phyloP scores from a whole-genome alignment of 64 coral and sea anemone species.

The Dendronephthya gigantea region DNA sequence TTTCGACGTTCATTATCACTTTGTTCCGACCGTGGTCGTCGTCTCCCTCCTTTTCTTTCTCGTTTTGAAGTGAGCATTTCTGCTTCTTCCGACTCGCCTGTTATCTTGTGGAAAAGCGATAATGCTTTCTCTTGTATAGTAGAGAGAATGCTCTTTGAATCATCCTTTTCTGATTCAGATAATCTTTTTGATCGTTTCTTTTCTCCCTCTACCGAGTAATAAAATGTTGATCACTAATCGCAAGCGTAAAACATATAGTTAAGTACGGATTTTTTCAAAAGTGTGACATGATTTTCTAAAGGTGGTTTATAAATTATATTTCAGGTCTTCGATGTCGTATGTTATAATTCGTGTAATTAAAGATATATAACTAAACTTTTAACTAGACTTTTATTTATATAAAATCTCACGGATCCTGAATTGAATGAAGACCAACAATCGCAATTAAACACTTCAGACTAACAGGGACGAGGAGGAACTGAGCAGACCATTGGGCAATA shows the following conservation, averaged over 20 bases:
- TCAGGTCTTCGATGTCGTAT: no score
- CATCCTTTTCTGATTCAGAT: not conserved
- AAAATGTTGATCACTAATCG: no score
- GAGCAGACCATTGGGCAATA: no score
- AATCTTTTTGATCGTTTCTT: not conserved
- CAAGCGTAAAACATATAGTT: not conserved
- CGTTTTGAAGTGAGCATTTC: not conserved
- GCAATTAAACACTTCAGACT: no score
- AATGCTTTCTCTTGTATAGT: not conserved
- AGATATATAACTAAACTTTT: no score
- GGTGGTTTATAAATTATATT: no score
- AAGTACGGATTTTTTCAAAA: not conserved
- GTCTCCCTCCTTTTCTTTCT: not conserved
- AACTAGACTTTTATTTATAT: no score
- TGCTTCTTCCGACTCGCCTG: not conserved
- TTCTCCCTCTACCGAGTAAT: not conserved
- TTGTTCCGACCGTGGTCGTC: not conserved
- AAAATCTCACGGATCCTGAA: no score
- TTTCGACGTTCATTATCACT: not conserved
- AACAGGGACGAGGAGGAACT: no score
- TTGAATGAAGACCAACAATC: no score
- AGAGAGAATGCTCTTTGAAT: not conserved
- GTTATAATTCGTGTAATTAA: no score
- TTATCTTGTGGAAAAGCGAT: not conserved
- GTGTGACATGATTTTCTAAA: not conserved